Conservation (phyloP, 2,113 vertebrate genomes). For the Xiphophorus hellerii region DNA sequence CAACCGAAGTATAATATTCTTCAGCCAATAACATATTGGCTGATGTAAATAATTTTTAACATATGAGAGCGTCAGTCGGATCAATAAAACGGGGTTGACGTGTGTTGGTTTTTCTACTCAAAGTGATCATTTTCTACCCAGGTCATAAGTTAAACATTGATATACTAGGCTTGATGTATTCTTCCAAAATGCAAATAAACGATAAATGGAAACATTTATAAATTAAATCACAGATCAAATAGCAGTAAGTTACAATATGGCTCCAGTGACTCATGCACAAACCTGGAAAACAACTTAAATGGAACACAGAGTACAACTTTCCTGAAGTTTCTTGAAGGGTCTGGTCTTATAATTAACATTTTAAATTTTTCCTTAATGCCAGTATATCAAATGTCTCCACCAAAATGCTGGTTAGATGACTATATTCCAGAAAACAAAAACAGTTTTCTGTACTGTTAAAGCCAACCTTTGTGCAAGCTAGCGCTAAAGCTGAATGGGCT, state of each 20-base stretch:
- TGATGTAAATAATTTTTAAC: too few species aligned
- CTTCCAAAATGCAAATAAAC: too few species aligned
- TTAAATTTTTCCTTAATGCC: too few species aligned
- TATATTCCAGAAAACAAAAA: not conserved
- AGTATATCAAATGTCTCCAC: not conserved
- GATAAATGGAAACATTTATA: too few species aligned
- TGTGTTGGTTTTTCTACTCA: too few species aligned
- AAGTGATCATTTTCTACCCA: not conserved
- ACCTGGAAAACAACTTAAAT: not conserved
- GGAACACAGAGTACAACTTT: not conserved
- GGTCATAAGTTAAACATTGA: too few species aligned
- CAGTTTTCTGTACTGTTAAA: not conserved
- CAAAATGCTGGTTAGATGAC: not conserved
- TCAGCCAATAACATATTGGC: too few species aligned
- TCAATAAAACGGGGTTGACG: too few species aligned
- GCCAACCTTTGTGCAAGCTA: constrained; percentile 1
- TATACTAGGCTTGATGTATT: too few species aligned
- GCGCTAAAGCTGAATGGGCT: constrained; percentile 15
- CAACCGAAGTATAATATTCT: too few species aligned
- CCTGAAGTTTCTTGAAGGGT: not conserved
- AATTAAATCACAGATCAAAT: too few species aligned
- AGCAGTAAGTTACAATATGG: not conserved
- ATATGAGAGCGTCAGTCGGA: too few species aligned
- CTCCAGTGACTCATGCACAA: not conserved
- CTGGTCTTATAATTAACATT: not conserved